Percentiles rank a stretch among this genome's conserved stretches.
Evolutionary conservation across 2,113 vertebrate species (phyloP).

Genomic region (Neodontobutis hainanensis): DNA sequence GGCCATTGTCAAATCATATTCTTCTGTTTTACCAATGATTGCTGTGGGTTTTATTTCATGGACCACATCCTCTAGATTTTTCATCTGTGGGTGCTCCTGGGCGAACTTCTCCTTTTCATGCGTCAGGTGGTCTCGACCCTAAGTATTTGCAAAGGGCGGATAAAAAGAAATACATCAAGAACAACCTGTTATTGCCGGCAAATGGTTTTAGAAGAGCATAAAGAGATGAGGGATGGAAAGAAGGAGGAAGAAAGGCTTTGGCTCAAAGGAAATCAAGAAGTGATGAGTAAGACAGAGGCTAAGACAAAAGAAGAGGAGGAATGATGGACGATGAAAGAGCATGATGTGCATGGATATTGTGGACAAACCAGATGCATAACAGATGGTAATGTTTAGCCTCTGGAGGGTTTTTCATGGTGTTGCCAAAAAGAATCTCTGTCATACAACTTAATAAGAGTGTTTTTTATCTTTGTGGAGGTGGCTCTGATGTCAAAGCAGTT

Average conservation of each 20-base stretch:
- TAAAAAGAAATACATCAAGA: constrained; percentile 1
- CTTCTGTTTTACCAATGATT: constrained; percentile 86
- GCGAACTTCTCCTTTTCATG: constrained; percentile 90
- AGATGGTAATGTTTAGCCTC: constrained; percentile 15
- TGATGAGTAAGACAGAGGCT: background rate
- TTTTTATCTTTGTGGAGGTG: constrained; percentile 1
- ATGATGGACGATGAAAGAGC: background rate
- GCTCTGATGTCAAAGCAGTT: constrained; percentile 6
- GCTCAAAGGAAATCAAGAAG: constrained; percentile 1
- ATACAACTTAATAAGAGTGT: constrained; percentile 14
- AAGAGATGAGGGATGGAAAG: background rate
- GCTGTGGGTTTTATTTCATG: constrained; percentile 88
- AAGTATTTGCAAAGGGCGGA: constrained; percentile 6
- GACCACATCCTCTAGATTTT: constrained; percentile 86
- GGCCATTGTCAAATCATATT: background rate
- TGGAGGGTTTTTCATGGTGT: background rate
- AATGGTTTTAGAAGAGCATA: background rate
- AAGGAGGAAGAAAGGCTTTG: background rate
- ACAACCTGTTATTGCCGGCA: background rate
- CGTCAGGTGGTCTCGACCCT: constrained; percentile 90
- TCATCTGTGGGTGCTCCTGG: constrained; percentile 89
- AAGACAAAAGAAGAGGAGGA: constrained; percentile 15
- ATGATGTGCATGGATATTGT: constrained; percentile 17
- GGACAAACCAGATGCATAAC: constrained; percentile 39
- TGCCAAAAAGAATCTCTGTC: constrained; percentile 17